These are phyloP conservation scores for Sphaeramia orbicularis DNA, from an alignment of 2,797 vertebrate genomes.

Conservation along the genomic window DNA sequence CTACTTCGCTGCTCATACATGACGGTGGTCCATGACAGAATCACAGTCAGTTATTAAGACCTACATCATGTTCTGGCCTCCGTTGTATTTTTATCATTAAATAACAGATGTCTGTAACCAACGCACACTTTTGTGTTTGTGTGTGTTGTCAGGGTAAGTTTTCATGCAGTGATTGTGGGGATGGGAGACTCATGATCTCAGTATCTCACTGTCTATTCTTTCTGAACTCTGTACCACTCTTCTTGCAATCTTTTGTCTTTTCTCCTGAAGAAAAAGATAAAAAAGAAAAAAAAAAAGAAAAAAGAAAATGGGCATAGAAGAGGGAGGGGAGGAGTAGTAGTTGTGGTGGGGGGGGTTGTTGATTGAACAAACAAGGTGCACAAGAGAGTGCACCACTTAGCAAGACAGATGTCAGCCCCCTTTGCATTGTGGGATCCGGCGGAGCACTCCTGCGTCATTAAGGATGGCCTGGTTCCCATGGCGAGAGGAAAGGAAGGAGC, in stretches of 20 bases:
- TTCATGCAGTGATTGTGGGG: neutral
- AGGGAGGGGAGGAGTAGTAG: constrained; percentile 3
- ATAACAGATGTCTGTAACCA: neutral
- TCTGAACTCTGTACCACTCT: constrained; percentile 32
- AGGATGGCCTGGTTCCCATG: constrained; percentile 86
- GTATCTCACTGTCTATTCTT: constrained; percentile 40
- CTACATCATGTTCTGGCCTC: constrained; percentile 6
- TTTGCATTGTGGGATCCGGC: constrained; percentile 80
- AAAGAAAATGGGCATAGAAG: constrained; percentile 36
- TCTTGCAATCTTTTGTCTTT: constrained; percentile 49
- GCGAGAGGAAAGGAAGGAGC: constrained; percentile 79
- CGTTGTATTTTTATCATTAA: constrained; percentile 10
- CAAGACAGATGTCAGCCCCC: constrained; percentile 85
- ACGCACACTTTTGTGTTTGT: neutral
- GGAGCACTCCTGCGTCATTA: constrained; percentile 82
- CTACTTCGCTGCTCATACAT: neutral
- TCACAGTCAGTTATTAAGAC: constrained; percentile 20
- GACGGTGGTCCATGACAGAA: constrained; percentile 9
- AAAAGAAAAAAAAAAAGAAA: constrained; percentile 1
- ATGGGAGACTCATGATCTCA: constrained; percentile 47
- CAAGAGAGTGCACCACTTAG: constrained; percentile 84
- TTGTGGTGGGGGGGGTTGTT: constrained; percentile 56
- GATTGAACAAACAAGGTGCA: constrained; percentile 84
- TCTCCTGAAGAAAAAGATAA: constrained; percentile 22
- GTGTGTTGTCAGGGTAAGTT: neutral